These are phyloP conservation scores for Poecilia latipinna DNA, from an alignment of 2,113 vertebrate genomes.

Conservation along the genomic window DNA sequence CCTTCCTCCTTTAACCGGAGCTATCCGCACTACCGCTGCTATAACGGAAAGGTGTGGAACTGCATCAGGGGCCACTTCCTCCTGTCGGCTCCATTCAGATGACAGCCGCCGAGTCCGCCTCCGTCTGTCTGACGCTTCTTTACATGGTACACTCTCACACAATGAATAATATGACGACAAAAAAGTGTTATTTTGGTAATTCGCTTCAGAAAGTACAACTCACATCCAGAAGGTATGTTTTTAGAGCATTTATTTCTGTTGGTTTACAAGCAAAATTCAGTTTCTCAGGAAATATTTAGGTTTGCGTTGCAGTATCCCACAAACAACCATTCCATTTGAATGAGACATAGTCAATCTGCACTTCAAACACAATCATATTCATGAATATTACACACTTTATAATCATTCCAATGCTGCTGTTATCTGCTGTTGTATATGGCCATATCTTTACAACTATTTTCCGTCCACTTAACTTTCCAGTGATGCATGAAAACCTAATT, in stretches of 20 bases:
- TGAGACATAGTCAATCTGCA: too few species aligned
- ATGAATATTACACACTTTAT: too few species aligned
- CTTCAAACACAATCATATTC: too few species aligned
- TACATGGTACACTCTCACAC: neutral
- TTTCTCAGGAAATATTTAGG: neutral
- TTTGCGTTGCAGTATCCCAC: too few species aligned
- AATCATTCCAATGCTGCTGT: too few species aligned
- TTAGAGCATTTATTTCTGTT: neutral
- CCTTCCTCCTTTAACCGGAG: constrained; percentile 69
- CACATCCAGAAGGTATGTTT: too few species aligned
- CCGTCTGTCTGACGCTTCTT: neutral
- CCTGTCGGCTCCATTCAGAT: constrained; percentile 58
- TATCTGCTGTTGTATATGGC: too few species aligned
- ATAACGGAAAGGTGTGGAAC: constrained; percentile 85
- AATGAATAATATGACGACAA: neutral
- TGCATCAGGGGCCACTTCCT: constrained; percentile 78
- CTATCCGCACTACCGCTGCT: constrained; percentile 66
- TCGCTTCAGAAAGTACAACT: too few species aligned
- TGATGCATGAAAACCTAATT: too few species aligned
- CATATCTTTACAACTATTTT: too few species aligned
- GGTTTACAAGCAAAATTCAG: neutral
- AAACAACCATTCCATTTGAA: too few species aligned
- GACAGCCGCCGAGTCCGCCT: constrained; percentile 7
- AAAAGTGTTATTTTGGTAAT: neutral
- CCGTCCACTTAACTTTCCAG: too few species aligned